Evolutionary conservation across 2,888 invertebrate species (phyloP).

Genomic region (Acronicta leporina): DNA sequence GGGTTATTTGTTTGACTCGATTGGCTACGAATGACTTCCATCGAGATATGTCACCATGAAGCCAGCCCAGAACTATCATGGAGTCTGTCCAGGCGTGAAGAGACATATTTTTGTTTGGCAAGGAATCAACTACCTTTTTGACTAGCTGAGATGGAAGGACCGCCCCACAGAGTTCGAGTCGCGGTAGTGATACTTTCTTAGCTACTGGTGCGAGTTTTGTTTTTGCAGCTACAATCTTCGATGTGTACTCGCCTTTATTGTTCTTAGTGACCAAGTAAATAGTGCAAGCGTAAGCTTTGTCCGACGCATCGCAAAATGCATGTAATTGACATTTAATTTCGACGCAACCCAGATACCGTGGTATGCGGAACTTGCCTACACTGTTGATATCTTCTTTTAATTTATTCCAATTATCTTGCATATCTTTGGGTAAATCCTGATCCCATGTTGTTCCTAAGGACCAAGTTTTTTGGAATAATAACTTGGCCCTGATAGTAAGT

Average conservation of each 20-base stretch:
- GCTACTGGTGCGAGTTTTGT: no score
- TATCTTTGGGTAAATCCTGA: neutral
- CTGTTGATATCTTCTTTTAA: neutral
- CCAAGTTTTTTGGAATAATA: conserved; percentile 1
- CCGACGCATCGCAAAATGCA: no score
- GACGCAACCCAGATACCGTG: neutral
- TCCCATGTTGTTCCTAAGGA: neutral
- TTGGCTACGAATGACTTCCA: neutral
- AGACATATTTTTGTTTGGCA: neutral
- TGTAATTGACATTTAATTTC: neutral
- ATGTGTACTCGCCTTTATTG: no score
- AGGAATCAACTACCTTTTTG: conserved; percentile 4
- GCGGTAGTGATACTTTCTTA: conserved; percentile 1
- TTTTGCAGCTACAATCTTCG: no score
- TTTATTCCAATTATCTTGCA: neutral
- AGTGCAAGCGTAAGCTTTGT: no score
- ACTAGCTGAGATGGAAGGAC: neutral
- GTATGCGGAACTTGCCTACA: neutral
- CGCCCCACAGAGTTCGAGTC: neutral
- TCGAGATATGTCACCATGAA: neutral
- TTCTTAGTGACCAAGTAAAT: no score
- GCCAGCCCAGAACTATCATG: neutral
- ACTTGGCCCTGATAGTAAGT: neutral
- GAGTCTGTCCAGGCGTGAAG: conserved; percentile 8
- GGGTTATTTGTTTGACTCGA: no score